Percentiles rank a stretch among this genome's conserved stretches.
Evolutionary conservation across 2,113 vertebrate species (phyloP).

Genomic region (Takifugu flavidus): DNA sequence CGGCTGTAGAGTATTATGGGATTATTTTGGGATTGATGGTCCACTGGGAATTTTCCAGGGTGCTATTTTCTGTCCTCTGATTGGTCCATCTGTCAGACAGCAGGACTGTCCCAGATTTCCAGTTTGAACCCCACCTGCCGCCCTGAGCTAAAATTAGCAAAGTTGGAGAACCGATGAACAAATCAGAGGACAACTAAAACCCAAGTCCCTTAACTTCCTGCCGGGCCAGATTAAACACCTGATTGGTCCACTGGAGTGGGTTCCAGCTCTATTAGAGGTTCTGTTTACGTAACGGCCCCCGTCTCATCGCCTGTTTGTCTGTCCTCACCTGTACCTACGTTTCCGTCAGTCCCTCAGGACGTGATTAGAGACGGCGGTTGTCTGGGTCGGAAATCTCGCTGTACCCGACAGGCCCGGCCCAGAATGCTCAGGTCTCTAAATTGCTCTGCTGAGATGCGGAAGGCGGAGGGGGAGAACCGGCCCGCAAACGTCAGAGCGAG

Average conservation of each 20-base stretch:
- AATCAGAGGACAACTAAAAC: no score
- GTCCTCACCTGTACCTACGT: constrained; percentile 13
- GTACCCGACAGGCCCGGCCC: constrained; percentile 53
- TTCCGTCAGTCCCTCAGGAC: constrained; percentile 62
- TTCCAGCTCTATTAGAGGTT: constrained; percentile 23
- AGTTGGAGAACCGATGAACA: no score
- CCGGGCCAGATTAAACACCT: neutral
- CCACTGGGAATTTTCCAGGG: no score
- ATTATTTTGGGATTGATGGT: no score
- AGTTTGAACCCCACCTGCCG: no score
- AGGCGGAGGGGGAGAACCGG: constrained; percentile 14
- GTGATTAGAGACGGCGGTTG: constrained; percentile 58
- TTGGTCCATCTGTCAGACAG: no score
- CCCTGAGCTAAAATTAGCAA: no score
- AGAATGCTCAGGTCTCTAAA: constrained; percentile 47
- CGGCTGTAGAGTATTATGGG: no score
- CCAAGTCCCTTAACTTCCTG: constrained; percentile 1
- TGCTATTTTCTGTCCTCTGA: no score
- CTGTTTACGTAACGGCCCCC: constrained; percentile 45
- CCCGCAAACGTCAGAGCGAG: neutral
- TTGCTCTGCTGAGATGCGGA: constrained; percentile 47
- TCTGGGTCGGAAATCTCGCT: constrained; percentile 52
- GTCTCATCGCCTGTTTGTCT: constrained; percentile 10
- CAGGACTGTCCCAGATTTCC: no score
- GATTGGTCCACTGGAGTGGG: constrained; percentile 40